Evolutionary conservation across 2,888 invertebrate genomes (phyloP).

Genomic region (Ischnus inquisitorius): DNA sequence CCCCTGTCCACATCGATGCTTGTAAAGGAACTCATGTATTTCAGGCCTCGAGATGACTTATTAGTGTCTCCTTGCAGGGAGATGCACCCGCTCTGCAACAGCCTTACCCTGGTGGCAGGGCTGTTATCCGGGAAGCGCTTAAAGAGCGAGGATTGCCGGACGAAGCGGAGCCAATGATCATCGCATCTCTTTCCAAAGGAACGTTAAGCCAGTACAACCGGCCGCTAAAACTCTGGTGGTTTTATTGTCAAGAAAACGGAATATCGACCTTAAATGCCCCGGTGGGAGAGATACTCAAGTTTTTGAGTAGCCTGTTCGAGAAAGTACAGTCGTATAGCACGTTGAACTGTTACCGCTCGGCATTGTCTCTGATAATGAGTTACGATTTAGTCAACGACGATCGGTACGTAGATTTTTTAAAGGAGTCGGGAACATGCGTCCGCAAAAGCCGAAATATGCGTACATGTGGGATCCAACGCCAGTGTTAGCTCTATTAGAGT

Average conservation of each 20-base stretch:
- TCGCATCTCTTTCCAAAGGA: slow-evolving; percentile 1
- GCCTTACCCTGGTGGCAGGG: slow-evolving; percentile 35
- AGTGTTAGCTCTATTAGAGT: slow-evolving; percentile 62
- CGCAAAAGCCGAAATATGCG: slow-evolving; percentile 67
- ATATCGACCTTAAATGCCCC: neutral
- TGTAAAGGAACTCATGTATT: neutral
- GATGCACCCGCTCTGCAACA: neutral
- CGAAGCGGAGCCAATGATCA: slow-evolving; percentile 8
- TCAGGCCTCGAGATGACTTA: neutral
- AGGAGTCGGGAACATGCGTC: slow-evolving; percentile 66
- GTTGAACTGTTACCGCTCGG: slow-evolving; percentile 14
- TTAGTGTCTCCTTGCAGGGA: slow-evolving; percentile 18
- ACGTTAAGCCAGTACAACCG: slow-evolving; percentile 22
- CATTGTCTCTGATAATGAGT: slow-evolving; percentile 24
- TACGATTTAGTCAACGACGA: slow-evolving; percentile 56
- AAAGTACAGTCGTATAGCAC: slow-evolving; percentile 22
- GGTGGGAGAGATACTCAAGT: neutral
- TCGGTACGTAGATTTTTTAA: slow-evolving; percentile 70
- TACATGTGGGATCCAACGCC: slow-evolving; percentile 68
- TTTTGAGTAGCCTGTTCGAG: neutral
- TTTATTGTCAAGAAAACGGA: neutral
- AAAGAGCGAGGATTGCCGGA: slow-evolving; percentile 6
- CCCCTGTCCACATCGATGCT: slow-evolving; percentile 25
- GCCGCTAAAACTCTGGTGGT: slow-evolving; percentile 16
- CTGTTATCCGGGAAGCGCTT: slow-evolving; percentile 18